Conservation (phyloP, 2,113 vertebrate genomes). For the Kobus ellipsiprymnus region DNA sequence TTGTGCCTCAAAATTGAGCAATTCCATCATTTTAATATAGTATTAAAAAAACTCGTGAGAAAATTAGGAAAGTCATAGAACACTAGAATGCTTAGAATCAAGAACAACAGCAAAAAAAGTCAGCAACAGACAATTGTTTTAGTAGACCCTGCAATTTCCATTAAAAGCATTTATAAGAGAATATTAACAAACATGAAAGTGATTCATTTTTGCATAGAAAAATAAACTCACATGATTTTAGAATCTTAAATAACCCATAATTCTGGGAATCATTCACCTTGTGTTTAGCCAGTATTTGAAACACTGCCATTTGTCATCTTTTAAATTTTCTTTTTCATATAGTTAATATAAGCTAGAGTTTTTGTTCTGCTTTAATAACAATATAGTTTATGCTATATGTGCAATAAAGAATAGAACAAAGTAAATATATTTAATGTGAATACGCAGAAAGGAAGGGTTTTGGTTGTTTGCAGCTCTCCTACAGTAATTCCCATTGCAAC, state of each 20-base stretch:
- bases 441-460: neutral
- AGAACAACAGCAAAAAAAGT: conserved; percentile 32
- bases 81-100: neutral
- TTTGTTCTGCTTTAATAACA: neutral
- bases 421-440: neutral
- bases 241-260: conserved; percentile 5
- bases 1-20: neutral
- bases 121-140: neutral
- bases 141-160: conserved; percentile 13
- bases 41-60: neutral
- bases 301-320: conserved; percentile 12
- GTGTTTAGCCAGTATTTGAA: neutral
- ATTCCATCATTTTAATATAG: conserved; percentile 30
- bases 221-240: conserved; percentile 11
- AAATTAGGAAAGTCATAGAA: conserved; percentile 25
- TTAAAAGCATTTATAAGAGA: conserved; percentile 38
- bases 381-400: neutral
- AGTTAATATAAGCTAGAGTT: neutral
- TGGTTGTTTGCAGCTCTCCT: neutral
- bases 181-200: conserved; percentile 30
- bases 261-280: neutral
- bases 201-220: conserved; percentile 37
- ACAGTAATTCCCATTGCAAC: neutral
- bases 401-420: neutral
- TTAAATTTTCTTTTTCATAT: neutral